A percentile compares a stretch with the other conserved stretches of the same genome.
These are phyloP conservation scores for Felis catus DNA, from an alignment of 2,113 vertebrate species.

Conservation along the genomic window F.catus_Fca126_mat1.0 CM031416.1:49678001-49678500, in stretches of 20 bases:
- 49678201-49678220: background rate
- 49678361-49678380: background rate
- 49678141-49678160: background rate
- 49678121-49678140: background rate
- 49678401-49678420: background rate
- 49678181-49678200: background rate
- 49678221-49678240: background rate
- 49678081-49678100: rapidly evolving
- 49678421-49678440: background rate
- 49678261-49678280: background rate
- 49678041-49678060: background rate
- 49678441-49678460: background rate
- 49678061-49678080: too few relatives aligned
- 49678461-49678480: background rate
- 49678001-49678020: background rate
- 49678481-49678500: slow-evolving; percentile 91
- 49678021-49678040: background rate
- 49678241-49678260: background rate
- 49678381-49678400: background rate
- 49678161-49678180: background rate
- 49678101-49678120: background rate
- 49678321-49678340: background rate
- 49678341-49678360: too few relatives aligned
- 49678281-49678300: background rate
- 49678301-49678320: background rate